Base-by-base conservation (phyloP, 2,113 vertebrate genomes). In the Catharus fuscescens region DNA sequence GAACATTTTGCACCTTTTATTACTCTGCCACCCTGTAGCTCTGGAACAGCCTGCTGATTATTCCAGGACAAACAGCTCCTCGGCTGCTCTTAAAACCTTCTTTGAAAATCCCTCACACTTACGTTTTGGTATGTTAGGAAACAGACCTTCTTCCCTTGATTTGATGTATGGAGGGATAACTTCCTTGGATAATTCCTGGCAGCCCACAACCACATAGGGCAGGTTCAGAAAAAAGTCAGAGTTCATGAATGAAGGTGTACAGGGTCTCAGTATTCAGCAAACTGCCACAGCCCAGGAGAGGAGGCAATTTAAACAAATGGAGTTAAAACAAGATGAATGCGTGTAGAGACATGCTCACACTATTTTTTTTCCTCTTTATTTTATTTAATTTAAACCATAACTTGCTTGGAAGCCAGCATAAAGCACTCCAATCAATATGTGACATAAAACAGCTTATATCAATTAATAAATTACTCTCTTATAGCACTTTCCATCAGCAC, bases 11-110 rank as follows among this genome's bases (percentile, higher is more conserved):
- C 59, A 83, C 60, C 54, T 74, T 38, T 85, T 96, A 95, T 74
- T 54, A 56, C 66, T 67, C 10, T 71, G 69, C 83, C 88, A 94
- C 92, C 87, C 78, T 90, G 73, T 76, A 95, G 73, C 21, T 78
- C 69, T 82, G 57, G 29, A 93, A 96, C 89, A 96, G 18, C 31
- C 42, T 87, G 60, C 48, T 57, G 40, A 81, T 95, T 96, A 89
- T 95, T 93, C 29, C 70, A 32, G 44, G 29, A 8, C 48, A 77
- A 93, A 47, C 62, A 62, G 50, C 52, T 95, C 42, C 70, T 85
- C n/a, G 36, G 9, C 20, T 80, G 40, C 42, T 74, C 42, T 88
- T 80, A 94, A 91, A 87, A 12, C 23, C 25, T 71, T 36, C 50
- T 84, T 81, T 81, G 60, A 89, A 94, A 91, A 83, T 67, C 25